These are phyloP conservation scores for Colaptes auratus DNA, from an alignment of 2,113 vertebrate genomes.

Conservation along the genomic window DNA sequence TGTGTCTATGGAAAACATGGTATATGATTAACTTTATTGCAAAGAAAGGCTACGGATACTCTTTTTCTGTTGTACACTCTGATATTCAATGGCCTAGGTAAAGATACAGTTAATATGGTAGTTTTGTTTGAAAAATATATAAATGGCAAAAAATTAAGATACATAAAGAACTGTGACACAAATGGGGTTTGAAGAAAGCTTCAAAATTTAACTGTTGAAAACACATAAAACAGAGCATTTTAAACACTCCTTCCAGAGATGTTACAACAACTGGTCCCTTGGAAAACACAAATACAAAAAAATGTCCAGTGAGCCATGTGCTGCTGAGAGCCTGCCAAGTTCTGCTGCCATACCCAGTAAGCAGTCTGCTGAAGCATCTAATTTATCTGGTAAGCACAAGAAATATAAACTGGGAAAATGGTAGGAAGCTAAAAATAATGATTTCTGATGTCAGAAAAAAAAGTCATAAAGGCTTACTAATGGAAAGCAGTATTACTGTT, in stretches of 20 bases:
- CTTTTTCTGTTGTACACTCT: background rate
- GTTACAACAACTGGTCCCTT: background rate
- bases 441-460: background rate
- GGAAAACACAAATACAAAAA: background rate
- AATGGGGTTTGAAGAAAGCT: background rate
- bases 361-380: background rate
- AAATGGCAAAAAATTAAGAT: background rate
- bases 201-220: background rate
- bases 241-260: background rate
- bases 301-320: accelerated
- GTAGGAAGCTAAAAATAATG: background rate
- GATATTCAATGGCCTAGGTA: background rate
- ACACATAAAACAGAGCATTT: background rate
- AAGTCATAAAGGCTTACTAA: background rate
- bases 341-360: background rate
- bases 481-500: background rate
- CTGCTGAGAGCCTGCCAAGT: background rate
- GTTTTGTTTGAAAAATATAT: background rate
- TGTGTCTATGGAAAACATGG: background rate
- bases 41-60: background rate
- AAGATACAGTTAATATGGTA: background rate
- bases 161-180: background rate
- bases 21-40: background rate
- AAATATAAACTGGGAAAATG: background rate
- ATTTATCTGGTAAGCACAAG: background rate